Base-by-base conservation (phyloP, 2,113 vertebrate species). In the Caloenas nicobarica region DNA sequence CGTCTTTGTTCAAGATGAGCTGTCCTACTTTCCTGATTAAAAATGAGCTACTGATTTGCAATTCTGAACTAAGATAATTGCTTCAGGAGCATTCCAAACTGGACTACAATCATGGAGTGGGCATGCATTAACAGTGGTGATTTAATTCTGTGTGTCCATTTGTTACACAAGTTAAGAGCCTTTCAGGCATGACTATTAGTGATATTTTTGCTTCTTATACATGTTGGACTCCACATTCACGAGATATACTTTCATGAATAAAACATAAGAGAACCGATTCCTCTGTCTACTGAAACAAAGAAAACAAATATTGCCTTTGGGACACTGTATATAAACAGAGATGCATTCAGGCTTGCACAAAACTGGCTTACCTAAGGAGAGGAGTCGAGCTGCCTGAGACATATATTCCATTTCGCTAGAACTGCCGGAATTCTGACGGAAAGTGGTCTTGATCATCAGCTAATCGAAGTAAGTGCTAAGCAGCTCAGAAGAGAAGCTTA, bases 131-230 rank as follows among this genome's bases (percentile, higher is more conserved):
- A 62, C 86, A 58, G 89, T 73, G 51, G 87, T 87, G 66, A 97
- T 97, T 97, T 81, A 96, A 97, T 97, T 97, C 44, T 93, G 84
- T 29, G 86, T 73, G 95, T 81, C 95, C 92, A 54, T 97, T 97
- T 95, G 94, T 96, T 93, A 84, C 66, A 81, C 84, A 40, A 87
- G 91, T n/a, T 58, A 54, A 81, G 89, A 94, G 94, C 82, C 90
- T 92, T 95, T 77, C 84, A 96, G 91, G 80, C 95, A 31, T 26
- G 64, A 25, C 82, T 40, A 44, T 58, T 13, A 66, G 85, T 3
- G 56, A 87, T 94, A 89, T 91, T 96, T 97, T 69, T 86, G 90
- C 95, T 86, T 96, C 89, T 86, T 36, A 86, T 64, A 76, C 88
- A 21, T 84, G 88, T 72, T 76, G 88, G 79, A 92, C 91, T 79